Conservation (phyloP, 1,140 invertebrate species). For the Pseudachorutes palmiensis region DNA sequence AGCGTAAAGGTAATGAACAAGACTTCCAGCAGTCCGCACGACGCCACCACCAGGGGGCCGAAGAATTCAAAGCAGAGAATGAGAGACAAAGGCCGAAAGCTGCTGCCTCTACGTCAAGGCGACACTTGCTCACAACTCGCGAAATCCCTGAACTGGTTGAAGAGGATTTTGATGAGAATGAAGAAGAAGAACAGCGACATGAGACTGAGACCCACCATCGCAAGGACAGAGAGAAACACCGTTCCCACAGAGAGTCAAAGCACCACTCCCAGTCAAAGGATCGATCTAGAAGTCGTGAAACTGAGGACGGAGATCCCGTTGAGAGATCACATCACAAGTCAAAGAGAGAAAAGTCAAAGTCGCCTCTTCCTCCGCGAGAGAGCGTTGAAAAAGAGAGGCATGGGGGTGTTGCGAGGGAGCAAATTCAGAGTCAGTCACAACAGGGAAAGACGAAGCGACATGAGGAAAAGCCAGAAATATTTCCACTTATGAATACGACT, state of each 20-base stretch:
- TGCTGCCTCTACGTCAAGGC: conserved; percentile 21
- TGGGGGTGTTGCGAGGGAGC: no score
- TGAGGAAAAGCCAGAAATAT: no score
- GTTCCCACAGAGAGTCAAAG: no score
- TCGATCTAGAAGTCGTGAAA: neutral
- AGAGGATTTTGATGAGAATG: neutral
- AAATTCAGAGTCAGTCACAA: neutral
- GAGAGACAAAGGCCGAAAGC: conserved; percentile 33
- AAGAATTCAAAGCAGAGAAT: no score
- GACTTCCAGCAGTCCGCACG: no score
- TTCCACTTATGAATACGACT: neutral
- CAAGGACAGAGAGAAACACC: neutral
- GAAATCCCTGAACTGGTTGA: neutral
- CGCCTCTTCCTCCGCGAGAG: no score
- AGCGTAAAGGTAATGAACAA: no score
- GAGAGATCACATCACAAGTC: neutral
- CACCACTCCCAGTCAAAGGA: neutral
- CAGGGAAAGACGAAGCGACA: neutral
- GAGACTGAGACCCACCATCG: neutral
- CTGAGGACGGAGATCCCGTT: neutral
- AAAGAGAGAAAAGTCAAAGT: neutral
- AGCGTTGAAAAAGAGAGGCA: no score
- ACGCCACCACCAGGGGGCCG: no score
- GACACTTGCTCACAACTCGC: neutral
- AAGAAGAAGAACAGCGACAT: conserved; percentile 13